Conservation (phyloP, 2,888 invertebrate genomes). For the Watsonalla cultraria region DNA sequence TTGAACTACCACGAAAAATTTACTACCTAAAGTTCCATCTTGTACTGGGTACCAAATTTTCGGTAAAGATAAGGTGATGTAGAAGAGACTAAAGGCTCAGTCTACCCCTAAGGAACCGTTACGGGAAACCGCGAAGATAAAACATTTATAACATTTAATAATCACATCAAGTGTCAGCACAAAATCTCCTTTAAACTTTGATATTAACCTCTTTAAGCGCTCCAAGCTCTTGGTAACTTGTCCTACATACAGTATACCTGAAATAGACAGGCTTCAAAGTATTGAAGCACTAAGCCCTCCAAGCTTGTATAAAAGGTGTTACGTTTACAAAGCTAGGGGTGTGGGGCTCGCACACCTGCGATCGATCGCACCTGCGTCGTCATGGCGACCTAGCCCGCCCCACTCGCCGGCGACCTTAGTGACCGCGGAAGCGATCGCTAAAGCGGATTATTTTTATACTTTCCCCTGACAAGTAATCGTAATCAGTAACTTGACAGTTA, state of each 20-base stretch:
- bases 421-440: not conserved
- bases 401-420: slow-evolving; percentile 2
- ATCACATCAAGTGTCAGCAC: no score
- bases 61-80: no score
- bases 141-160: no score
- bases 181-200: no score
- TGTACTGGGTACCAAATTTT: no score
- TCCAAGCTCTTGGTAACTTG: no score
- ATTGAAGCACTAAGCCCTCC: not conserved
- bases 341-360: slow-evolving; percentile 13
- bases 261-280: not conserved
- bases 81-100: no score
- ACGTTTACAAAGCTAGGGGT: not conserved
- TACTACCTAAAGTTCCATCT: no score
- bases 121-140: no score
- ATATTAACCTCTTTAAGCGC: no score
- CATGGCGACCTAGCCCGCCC: slow-evolving; percentile 39
- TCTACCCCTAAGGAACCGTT: no score
- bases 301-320: not conserved
- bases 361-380: slow-evolving; percentile 64
- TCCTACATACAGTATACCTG: not conserved
- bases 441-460: not conserved
- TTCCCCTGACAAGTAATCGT: not conserved
- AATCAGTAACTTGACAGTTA: not conserved
- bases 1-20: no score